Evolutionary conservation across 2,797 vertebrate species (phyloP).

Genomic region (Simalia tracyae): DNA sequence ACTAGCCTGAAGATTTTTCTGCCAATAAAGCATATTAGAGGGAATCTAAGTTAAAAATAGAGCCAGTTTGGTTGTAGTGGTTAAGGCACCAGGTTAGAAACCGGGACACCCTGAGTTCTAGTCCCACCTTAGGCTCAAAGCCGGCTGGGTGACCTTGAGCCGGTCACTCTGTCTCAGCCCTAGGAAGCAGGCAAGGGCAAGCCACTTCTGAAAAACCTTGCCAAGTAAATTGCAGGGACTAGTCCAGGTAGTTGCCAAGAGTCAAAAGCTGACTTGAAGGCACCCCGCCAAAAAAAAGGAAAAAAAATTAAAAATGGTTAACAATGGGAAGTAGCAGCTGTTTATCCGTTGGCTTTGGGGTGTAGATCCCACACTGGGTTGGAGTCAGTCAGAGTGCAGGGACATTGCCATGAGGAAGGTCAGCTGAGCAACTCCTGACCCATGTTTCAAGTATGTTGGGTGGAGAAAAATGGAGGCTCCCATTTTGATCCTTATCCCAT

Average conservation of each 20-base stretch:
- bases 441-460: background rate
- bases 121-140: background rate
- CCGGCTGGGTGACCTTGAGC: background rate
- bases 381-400: background rate
- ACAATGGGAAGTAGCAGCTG: background rate
- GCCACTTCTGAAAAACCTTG: background rate
- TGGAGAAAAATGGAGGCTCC: background rate
- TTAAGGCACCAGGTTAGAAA: background rate
- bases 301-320: background rate
- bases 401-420: no score
- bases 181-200: background rate
- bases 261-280: background rate
- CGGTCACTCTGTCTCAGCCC: background rate
- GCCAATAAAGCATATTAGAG: slow-evolving; percentile 5
- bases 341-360: background rate
- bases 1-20: background rate
- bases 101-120: background rate
- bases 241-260: background rate
- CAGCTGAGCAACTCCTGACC: background rate
- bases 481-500: background rate
- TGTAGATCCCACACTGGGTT: background rate
- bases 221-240: background rate
- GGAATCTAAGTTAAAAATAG: slow-evolving; percentile 7
- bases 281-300: background rate
- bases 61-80: background rate